Percentiles rank a stretch among this genome's conserved stretches.
Evolutionary conservation across 2,797 vertebrate species (phyloP).

Genomic region (Macroramphosus scolopax): DNA sequence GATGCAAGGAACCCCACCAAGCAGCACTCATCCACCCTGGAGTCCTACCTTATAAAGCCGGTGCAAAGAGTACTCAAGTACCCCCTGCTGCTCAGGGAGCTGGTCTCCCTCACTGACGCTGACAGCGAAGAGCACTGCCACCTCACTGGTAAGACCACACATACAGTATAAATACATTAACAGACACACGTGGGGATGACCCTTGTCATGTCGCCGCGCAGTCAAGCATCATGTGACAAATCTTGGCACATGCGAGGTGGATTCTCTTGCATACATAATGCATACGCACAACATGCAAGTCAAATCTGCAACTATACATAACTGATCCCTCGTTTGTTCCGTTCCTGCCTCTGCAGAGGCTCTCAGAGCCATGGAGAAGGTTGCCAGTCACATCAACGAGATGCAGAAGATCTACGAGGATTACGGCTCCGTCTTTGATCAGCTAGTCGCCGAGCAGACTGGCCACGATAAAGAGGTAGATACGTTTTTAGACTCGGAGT

Average conservation of each 20-base stretch:
- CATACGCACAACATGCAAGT: slow-evolving; percentile 3
- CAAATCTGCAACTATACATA: slow-evolving; percentile 11
- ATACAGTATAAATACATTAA: slow-evolving; percentile 1
- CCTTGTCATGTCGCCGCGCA: slow-evolving; percentile 4
- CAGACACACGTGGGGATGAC: slow-evolving; percentile 1
- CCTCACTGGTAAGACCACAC: slow-evolving; percentile 81
- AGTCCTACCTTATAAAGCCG: slow-evolving; percentile 98
- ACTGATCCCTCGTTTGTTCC: slow-evolving; percentile 1
- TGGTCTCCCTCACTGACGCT: slow-evolving; percentile 90
- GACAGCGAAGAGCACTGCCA: slow-evolving; percentile 98
- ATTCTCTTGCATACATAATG: background rate
- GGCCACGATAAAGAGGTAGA: slow-evolving; percentile 89
- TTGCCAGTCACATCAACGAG: slow-evolving; percentile 98
- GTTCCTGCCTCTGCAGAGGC: slow-evolving; percentile 80
- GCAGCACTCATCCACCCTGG: slow-evolving; percentile 96
- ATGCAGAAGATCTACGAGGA: slow-evolving; percentile 99
- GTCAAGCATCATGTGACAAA: background rate
- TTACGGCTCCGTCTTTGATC: slow-evolving; percentile 94
- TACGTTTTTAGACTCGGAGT: background rate
- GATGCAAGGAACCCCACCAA: slow-evolving; percentile 92
- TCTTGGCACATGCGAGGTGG: background rate
- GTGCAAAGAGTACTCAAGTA: slow-evolving; percentile 98
- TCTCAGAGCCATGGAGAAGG: slow-evolving; percentile 97
- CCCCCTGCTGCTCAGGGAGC: slow-evolving; percentile 91
- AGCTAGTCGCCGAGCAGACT: slow-evolving; percentile 92